Evolutionary conservation across 2,888 invertebrate genomes (phyloP).

Genomic region (Anarsia innoxiella): DNA sequence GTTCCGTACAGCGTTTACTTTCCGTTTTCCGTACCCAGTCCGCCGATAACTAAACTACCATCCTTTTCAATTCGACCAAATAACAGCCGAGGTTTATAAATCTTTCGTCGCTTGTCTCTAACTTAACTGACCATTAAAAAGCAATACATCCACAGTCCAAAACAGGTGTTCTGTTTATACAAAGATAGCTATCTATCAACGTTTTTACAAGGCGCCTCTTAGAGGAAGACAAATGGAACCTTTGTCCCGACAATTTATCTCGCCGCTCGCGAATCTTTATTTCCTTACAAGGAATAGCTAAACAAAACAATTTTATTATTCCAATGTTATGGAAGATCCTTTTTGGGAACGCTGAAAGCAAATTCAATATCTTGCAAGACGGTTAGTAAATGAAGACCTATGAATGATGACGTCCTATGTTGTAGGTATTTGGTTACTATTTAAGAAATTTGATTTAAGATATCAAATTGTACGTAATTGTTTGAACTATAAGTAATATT

Average conservation of each 20-base stretch:
- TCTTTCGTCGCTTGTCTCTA: too few species aligned
- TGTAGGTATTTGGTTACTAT: not conserved
- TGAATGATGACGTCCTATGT: too few species aligned
- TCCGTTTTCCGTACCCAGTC: too few species aligned
- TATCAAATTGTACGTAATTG: too few species aligned
- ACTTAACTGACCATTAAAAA: slow-evolving; percentile 2
- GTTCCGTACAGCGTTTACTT: too few species aligned
- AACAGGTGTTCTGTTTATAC: slow-evolving; percentile 56
- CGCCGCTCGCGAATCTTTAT: slow-evolving; percentile 13
- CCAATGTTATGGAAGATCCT: not conserved
- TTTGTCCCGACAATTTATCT: slow-evolving; percentile 28
- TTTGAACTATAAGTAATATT: too few species aligned
- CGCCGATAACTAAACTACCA: too few species aligned
- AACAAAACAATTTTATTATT: slow-evolving; percentile 21
- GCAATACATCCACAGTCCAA: slow-evolving; percentile 23
- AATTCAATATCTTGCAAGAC: too few species aligned
- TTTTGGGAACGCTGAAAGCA: too few species aligned
- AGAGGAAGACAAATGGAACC: slow-evolving; percentile 51
- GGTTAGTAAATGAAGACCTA: too few species aligned
- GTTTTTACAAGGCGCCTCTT: slow-evolving; percentile 39
- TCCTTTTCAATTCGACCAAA: too few species aligned
- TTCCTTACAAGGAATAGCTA: slow-evolving; percentile 5
- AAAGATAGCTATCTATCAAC: slow-evolving; percentile 43
- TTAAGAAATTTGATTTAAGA: not conserved
- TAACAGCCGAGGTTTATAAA: too few species aligned